Evolutionary conservation across 1,140 invertebrate genomes (phyloP), one percentile per base, ranked within the genome.

Genomic region (Bathynomus jamesi): DNA sequence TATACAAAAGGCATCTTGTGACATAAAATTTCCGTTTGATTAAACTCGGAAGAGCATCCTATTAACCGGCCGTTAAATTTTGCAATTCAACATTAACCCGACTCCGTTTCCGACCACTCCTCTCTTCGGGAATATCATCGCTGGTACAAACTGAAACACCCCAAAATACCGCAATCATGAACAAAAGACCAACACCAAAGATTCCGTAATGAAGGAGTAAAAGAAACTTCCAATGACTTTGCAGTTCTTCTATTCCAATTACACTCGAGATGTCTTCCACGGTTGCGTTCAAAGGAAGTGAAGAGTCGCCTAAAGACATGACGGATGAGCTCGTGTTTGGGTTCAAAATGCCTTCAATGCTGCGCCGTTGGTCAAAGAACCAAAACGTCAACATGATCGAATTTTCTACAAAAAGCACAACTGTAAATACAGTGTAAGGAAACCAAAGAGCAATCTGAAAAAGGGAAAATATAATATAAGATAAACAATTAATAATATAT

Each of bases 91-190:
- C n/a, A n/a, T n/a, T n/a, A n/a, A n/a, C n/a, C n/a, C n/a, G n/a
- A n/a, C n/a, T n/a, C n/a, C n/a, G n/a, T n/a, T n/a, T n/a, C n/a
- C n/a, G n/a, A n/a, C n/a, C n/a, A n/a, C n/a, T 60, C n/a, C 63
- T 30, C 10, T 64, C 72, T 29, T 70, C 40, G 11, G n/a, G 24
- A 11, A 61, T 21, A 10, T 27, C n/a, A 28, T 28, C 53, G 24
- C 7, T 8, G 7, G 28, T 5, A 3, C 21, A 28, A 28, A 53
- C 67, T 28, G 65, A 30, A 4, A 53, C 29, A 46, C 72, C 70
- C n/a, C 29, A 61, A 31, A 74, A 74, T 28, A 69, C 67, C 8
- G 67, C 24, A 61, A 74, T 70, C 72, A 74, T 74, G 68, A 74
- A 70, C 17, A 74, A 3, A 21, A 74, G 46, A 0, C 68, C 69